phyloP scores from a whole-genome alignment of 2,113 vertebrate genomes.

The Lonchura striata region DNA sequence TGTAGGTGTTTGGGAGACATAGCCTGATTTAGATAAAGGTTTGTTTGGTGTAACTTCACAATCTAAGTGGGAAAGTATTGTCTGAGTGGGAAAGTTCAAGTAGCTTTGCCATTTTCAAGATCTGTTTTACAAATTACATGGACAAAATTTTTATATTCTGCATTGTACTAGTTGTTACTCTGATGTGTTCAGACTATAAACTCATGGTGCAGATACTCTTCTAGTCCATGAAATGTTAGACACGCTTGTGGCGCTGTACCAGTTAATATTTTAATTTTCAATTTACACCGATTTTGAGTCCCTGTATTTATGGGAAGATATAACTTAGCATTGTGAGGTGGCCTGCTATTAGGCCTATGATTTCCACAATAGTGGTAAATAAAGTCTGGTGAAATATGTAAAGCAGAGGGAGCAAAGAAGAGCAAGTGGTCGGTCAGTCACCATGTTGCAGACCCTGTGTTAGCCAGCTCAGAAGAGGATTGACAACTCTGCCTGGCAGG shows the following conservation, averaged over 20 bases:
- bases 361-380: not conserved
- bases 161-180: not conserved
- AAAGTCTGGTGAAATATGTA: not conserved
- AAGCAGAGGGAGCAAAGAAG: not conserved
- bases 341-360: not conserved
- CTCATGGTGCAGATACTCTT: not conserved
- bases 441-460: not conserved
- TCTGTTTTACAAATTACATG: not conserved
- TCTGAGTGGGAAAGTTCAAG: not conserved
- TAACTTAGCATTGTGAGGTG: not conserved
- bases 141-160: not conserved
- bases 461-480: not conserved
- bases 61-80: not conserved
- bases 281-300: not conserved
- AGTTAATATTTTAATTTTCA: not conserved
- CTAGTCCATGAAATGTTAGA: not conserved
- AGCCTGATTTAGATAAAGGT: not conserved
- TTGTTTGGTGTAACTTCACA: not conserved
- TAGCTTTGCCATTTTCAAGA: not conserved
- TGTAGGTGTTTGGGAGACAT: not conserved
- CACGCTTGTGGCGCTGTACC: not conserved
- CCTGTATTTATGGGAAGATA: not conserved
- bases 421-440: not conserved
- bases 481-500: not conserved
- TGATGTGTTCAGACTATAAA: not conserved